Evolutionary conservation across 2,888 invertebrate species (phyloP).

Genomic region (Sicus ferrugineus): DNA sequence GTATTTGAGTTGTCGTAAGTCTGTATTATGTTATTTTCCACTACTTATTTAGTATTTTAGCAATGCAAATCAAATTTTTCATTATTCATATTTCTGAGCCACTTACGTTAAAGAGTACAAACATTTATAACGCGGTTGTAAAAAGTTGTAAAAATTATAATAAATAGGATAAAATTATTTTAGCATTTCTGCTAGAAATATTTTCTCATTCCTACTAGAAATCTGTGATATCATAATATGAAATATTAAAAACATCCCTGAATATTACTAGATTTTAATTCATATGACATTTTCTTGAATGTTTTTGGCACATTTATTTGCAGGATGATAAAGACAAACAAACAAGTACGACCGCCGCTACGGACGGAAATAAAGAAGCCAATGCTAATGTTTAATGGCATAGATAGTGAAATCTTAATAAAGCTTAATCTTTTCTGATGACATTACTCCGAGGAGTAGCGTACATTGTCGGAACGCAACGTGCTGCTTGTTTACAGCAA

Average conservation of each 20-base stretch:
- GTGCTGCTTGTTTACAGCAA: slow-evolving; percentile 16
- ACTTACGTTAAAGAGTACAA: slow-evolving; percentile 49
- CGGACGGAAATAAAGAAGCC: slow-evolving; percentile 55
- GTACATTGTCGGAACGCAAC: slow-evolving; percentile 22
- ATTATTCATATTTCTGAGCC: slow-evolving; percentile 29
- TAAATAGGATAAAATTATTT: slow-evolving; percentile 12
- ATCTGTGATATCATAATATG: slow-evolving; percentile 5
- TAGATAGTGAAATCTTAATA: slow-evolving; percentile 8
- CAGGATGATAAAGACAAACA: slow-evolving; percentile 64
- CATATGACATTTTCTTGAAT: slow-evolving; percentile 37
- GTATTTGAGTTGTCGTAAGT: too few species aligned
- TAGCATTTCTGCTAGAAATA: slow-evolving; percentile 29
- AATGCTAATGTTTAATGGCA: slow-evolving; percentile 33
- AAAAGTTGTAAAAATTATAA: too few species aligned
- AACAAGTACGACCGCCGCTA: slow-evolving; percentile 58
- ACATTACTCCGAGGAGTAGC: slow-evolving; percentile 15
- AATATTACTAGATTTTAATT: slow-evolving; percentile 16
- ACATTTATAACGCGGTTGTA: slow-evolving; percentile 40
- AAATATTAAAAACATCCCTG: neutral
- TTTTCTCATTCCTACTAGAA: too few species aligned
- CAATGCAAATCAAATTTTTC: slow-evolving; percentile 28
- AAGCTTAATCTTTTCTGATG: slow-evolving; percentile 15
- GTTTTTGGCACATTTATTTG: slow-evolving; percentile 57
- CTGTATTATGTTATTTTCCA: too few species aligned
- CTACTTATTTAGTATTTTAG: neutral